A percentile compares a stretch with the other conserved stretches of the same genome.
These are phyloP conservation scores for Addax nasomaculatus DNA, from an alignment of 2,113 vertebrate species.

Conservation along the genomic window DNA sequence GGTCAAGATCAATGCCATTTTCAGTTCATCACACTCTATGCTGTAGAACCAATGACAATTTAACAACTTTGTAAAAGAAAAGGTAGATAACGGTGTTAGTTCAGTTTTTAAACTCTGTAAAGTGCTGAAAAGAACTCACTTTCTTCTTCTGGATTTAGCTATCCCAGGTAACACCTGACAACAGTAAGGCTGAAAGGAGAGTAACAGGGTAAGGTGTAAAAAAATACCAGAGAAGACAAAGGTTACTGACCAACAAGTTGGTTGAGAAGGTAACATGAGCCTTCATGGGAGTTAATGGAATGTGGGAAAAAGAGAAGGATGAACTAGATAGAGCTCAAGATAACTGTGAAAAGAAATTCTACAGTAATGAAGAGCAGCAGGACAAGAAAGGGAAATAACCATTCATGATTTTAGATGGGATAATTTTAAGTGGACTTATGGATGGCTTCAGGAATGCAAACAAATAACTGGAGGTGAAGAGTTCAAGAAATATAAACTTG, in stretches of 20 bases:
- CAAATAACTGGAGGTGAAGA: background rate
- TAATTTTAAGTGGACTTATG: background rate
- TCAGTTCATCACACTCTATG: background rate
- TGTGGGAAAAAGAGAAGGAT: background rate
- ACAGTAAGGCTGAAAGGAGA: background rate
- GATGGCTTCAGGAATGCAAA: background rate
- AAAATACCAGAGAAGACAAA: background rate
- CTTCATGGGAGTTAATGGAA: background rate
- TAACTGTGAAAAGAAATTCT: background rate
- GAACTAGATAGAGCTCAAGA: background rate
- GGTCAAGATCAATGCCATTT: background rate
- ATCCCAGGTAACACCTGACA: background rate
- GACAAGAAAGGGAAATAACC: background rate
- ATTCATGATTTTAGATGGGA: background rate
- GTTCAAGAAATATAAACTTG: slow-evolving; percentile 14
- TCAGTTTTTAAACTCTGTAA: background rate
- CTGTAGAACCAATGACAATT: background rate
- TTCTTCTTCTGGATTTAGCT: background rate
- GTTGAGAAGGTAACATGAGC: background rate
- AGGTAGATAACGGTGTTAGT: background rate
- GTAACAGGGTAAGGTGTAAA: background rate
- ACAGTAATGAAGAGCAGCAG: background rate
- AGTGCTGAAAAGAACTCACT: background rate
- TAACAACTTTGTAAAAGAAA: background rate
- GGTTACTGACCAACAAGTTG: background rate